Percentiles rank a stretch among this genome's conserved stretches.
These are phyloP conservation scores for Plebejus argus DNA, from an alignment of 2,888 invertebrate genomes.

Conservation along the genomic window DNA sequence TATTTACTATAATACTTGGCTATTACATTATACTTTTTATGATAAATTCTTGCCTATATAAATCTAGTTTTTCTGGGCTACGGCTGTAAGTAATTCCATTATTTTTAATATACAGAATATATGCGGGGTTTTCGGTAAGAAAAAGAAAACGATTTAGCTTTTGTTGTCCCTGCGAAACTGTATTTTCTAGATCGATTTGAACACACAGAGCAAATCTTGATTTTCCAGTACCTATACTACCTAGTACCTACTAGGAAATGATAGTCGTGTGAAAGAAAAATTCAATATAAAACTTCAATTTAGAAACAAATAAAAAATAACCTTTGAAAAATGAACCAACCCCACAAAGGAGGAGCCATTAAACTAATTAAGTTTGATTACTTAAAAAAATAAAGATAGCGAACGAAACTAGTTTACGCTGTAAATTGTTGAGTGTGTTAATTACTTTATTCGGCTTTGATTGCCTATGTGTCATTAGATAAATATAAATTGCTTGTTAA, in stretches of 20 bases:
- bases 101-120: too few relatives aligned
- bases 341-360: not conserved
- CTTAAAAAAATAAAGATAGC: constrained; percentile 7
- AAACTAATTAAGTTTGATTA: not conserved
- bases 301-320: not conserved
- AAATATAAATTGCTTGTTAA: not conserved
- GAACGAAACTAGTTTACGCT: not conserved
- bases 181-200: too few relatives aligned
- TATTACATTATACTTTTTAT: not conserved
- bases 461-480: not conserved
- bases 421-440: not conserved
- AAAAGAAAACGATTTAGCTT: too few relatives aligned
- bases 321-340: not conserved
- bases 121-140: too few relatives aligned
- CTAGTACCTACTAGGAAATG: too few relatives aligned
- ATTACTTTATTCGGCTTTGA: constrained; percentile 12
- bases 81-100: not conserved
- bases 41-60: not conserved
- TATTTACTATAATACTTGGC: constrained; percentile 9
- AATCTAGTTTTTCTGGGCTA: not conserved
- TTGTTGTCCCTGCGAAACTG: too few relatives aligned
- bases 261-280: not conserved
- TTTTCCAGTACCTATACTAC: too few relatives aligned
- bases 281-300: not conserved
- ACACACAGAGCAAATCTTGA: too few relatives aligned